Conservation (phyloP, 2,113 vertebrate genomes). For the Antennarius striatus region DNA sequence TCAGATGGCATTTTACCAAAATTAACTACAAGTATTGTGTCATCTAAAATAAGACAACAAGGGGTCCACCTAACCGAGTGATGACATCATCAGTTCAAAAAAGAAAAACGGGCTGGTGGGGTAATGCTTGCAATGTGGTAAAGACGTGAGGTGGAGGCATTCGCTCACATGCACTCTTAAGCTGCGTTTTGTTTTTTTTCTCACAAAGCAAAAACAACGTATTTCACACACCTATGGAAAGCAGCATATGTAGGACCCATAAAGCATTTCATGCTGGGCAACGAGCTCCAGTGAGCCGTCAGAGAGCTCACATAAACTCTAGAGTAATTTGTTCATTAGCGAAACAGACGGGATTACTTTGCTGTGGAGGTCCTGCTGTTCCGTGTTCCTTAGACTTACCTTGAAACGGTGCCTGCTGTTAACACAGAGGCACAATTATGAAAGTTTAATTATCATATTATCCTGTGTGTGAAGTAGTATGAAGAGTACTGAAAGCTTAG, state of each 20-base stretch:
- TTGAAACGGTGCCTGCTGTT: too few species aligned
- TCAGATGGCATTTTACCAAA: not conserved
- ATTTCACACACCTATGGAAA: not conserved
- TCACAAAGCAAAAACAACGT: not conserved
- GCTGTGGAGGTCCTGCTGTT: too few species aligned
- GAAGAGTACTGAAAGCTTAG: too few species aligned
- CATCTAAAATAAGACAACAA: not conserved
- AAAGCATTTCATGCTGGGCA: slow-evolving; percentile 46
- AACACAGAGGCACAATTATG: too few species aligned
- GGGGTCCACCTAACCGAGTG: not conserved
- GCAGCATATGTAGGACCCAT: slow-evolving; percentile 45
- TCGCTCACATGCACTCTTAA: slow-evolving; percentile 16
- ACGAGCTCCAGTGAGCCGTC: slow-evolving; percentile 16
- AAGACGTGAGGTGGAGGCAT: slow-evolving; percentile 4
- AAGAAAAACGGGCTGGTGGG: slow-evolving; percentile 16
- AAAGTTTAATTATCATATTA: too few species aligned
- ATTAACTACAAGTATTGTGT: not conserved
- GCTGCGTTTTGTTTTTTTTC: not conserved
- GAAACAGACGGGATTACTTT: too few species aligned
- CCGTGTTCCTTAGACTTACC: too few species aligned
- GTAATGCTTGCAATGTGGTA: slow-evolving; percentile 65
- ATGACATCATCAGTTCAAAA: slow-evolving; percentile 52
- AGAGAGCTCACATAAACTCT: not conserved
- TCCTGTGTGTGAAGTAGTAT: too few species aligned
- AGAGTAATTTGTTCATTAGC: slow-evolving; percentile 17